Percentiles rank a stretch among this genome's conserved stretches.
Conservation (phyloP, 2,113 vertebrate species). For the Pangasianodon gigas region DNA sequence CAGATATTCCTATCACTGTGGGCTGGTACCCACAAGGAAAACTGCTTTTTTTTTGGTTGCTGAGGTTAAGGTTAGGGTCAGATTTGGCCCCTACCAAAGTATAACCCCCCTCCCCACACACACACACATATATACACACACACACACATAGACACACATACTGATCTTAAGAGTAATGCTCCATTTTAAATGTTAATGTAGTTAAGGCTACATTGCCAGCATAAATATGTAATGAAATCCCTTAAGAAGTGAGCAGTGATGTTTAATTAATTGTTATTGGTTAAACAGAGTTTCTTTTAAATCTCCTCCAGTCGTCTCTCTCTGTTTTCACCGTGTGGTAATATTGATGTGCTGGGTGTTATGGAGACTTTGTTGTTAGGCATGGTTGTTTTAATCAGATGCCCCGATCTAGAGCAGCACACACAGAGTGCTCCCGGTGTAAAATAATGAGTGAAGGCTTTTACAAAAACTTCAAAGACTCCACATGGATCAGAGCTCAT, state of each 20-base stretch:
- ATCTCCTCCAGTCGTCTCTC: not conserved
- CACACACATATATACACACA: not conserved
- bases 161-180: slow-evolving; percentile 29
- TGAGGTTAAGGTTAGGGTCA: not conserved
- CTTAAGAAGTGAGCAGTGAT: slow-evolving; percentile 48
- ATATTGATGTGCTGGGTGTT: slow-evolving; percentile 49
- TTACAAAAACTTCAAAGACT: slow-evolving; percentile 45
- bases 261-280: slow-evolving; percentile 57
- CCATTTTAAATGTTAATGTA: slow-evolving; percentile 24
- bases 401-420: slow-evolving; percentile 17
- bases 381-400: slow-evolving; percentile 44
- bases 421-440: not conserved
- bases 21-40: not conserved
- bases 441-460: slow-evolving; percentile 45
- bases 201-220: slow-evolving; percentile 22
- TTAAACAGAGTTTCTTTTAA: slow-evolving; percentile 43
- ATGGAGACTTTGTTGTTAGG: slow-evolving; percentile 36
- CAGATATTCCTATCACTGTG: not conserved
- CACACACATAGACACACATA: not conserved
- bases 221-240: slow-evolving; percentile 46
- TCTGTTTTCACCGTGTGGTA: not conserved
- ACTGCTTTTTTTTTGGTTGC: not conserved
- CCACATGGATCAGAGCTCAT: slow-evolving; percentile 30
- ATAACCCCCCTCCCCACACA: not conserved
- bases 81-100: not conserved